Evolutionary conservation across 1,140 invertebrate genomes (phyloP), one percentile per base, ranked within the genome.

Genomic region (Meloidogyne chitwoodi): DNA sequence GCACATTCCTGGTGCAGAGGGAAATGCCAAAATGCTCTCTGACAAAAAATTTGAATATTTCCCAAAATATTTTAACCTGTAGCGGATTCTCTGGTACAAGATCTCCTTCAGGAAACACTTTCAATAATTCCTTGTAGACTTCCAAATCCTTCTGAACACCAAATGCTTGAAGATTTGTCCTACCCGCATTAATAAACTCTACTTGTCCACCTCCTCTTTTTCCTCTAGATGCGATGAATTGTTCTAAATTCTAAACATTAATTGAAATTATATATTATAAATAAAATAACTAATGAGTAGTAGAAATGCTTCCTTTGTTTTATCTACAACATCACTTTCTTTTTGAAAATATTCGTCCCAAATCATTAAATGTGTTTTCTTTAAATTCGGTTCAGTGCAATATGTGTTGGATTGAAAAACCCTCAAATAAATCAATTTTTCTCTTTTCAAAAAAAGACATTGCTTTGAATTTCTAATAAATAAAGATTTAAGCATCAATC

Each of bases 1-100:
- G 92, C 92, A 88, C 93, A 94, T 70, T 93, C 91, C 85, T 99
- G 96, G 82, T 99, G 95, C 88, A 93, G 93, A 0, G 94, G 93
- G 89, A 93, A 96, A 88, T 96, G 93, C 90, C 92, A 91, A 80
- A 95, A 85, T 48, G 80, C 77, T 65, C 64, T 78, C 82, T 85
- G n/a, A n/a, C n/a, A 69, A 44, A n/a, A 11, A 34, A 69, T 41
- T 26, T n/a, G n/a, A n/a, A n/a, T n/a, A n/a, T n/a, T n/a, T n/a
- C n/a, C n/a, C n/a, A n/a, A n/a, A n/a, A n/a, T n/a, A n/a, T n/a
- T n/a, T n/a, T 44, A 29, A 91, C 90, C 90, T 95, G 93, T 83
- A 93, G 91, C 24, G 91, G 87, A 88, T 93, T 95, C 38, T 86
- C 89, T 0, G 95, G 91, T 74, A 96, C 90, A 87, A 94, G 92